A percentile compares a stretch with the other conserved stretches of the same genome.
Conservation (phyloP, 2,797 vertebrate species). For the Lepilemur ruficaudatus region DNA sequence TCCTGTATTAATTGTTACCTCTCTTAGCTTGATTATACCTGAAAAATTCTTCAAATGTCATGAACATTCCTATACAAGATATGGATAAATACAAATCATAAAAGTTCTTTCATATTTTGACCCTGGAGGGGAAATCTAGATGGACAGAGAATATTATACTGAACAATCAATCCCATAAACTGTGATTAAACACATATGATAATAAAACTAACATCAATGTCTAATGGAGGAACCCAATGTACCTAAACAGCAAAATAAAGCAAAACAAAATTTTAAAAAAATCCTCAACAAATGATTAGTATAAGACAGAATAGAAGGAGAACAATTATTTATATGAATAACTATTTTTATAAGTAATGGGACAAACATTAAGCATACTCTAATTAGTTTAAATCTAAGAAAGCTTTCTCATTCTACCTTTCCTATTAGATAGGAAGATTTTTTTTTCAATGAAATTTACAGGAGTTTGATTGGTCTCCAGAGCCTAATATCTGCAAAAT, state of each 20-base stretch:
- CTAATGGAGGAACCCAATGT: not conserved
- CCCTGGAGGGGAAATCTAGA: not conserved
- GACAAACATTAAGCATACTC: constrained; percentile 50
- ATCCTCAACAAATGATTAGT: not conserved
- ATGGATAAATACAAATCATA: not conserved
- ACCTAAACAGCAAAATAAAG: not conserved
- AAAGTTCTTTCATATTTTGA: not conserved
- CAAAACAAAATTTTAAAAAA: not conserved
- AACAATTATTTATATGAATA: constrained; percentile 48
- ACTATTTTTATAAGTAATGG: constrained; percentile 37
- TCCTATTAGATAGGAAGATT: constrained; percentile 67
- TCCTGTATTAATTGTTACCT: accelerated
- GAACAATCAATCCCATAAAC: not conserved
- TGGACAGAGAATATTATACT: not conserved
- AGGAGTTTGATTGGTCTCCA: constrained; percentile 77
- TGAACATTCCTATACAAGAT: not conserved
- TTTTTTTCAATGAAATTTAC: constrained; percentile 72
- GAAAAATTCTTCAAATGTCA: not conserved
- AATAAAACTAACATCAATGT: not conserved
- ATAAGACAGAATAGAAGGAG: not conserved
- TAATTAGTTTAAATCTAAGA: constrained; percentile 59
- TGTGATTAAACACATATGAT: not conserved
- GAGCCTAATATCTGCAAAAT: constrained; percentile 76
- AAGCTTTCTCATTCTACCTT: constrained; percentile 45
- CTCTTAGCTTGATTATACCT: not conserved